These are phyloP conservation scores for Cylloceria caligata DNA, from an alignment of 2,888 invertebrate species.

Conservation along the genomic window DNA sequence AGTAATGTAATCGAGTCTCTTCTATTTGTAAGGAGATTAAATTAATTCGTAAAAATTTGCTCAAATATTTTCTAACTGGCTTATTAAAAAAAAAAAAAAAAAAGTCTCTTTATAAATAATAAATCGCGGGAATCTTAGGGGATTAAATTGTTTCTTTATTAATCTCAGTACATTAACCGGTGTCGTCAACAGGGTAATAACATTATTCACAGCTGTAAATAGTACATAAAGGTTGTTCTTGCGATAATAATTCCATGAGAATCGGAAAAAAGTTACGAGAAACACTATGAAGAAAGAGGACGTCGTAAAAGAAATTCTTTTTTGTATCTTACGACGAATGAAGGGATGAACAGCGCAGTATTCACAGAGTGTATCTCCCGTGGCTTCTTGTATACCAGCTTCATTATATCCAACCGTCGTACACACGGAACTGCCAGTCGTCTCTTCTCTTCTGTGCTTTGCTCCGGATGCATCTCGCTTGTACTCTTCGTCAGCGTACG, in stretches of 20 bases:
- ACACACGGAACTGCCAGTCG: constrained; percentile 38
- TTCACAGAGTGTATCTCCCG: constrained; percentile 20
- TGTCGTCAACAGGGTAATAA: too few relatives aligned
- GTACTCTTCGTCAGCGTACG: constrained; percentile 51
- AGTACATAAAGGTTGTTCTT: neutral
- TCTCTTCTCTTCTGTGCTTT: neutral
- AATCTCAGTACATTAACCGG: too few relatives aligned
- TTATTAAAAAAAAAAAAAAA: too few relatives aligned
- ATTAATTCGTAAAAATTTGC: too few relatives aligned
- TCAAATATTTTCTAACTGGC: too few relatives aligned
- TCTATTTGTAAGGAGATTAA: too few relatives aligned
- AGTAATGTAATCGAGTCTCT: too few relatives aligned
- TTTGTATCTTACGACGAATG: neutral
- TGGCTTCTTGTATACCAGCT: constrained; percentile 67
- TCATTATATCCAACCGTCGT: constrained; percentile 71
- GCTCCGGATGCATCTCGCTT: constrained; percentile 42
- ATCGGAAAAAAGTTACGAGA: neutral
- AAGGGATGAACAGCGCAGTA: neutral
- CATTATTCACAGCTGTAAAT: neutral
- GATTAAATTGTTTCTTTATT: too few relatives aligned
- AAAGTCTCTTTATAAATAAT: too few relatives aligned
- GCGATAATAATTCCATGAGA: neutral
- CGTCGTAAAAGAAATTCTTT: neutral
- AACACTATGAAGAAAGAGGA: neutral
- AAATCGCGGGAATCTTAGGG: too few relatives aligned